These are phyloP conservation scores for Diabrotica virgifera DNA, from an alignment of 1,140 invertebrate genomes.

Conservation along the genomic window DNA sequence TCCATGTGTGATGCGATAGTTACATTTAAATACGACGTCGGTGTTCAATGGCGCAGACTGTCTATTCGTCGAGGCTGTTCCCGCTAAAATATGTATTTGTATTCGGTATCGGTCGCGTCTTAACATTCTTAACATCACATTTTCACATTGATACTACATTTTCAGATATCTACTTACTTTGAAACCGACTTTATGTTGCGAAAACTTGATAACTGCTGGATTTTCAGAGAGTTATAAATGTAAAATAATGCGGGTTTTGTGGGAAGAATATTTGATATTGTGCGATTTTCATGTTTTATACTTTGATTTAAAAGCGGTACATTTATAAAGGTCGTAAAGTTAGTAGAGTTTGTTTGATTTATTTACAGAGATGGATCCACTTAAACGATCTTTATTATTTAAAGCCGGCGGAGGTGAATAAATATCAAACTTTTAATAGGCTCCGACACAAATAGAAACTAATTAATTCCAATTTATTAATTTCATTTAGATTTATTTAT, in stretches of 20 bases:
- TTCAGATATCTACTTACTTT: constrained; percentile 25
- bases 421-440: no score
- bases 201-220: constrained; percentile 34
- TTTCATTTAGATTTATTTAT: no score
- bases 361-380: no score
- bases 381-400: no score
- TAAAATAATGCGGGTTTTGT: constrained; percentile 18
- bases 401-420: no score
- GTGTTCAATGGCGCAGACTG: constrained; percentile 24
- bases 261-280: constrained; percentile 12
- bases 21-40: constrained; percentile 34
- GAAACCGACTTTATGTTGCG: constrained; percentile 29
- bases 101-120: constrained; percentile 34
- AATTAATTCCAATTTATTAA: no score
- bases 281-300: constrained; percentile 4
- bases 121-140: constrained; percentile 24
- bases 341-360: background rate
- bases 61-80: constrained; percentile 32
- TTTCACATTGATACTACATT: constrained; percentile 30
- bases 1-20: constrained; percentile 36
- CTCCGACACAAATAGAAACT: no score
- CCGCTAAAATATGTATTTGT: constrained; percentile 40
- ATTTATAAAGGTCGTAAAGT: background rate
- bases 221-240: constrained; percentile 26
- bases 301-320: background rate